phyloP scores from a whole-genome alignment of 1,140 invertebrate species.

The Trissolcus basalis region DNA sequence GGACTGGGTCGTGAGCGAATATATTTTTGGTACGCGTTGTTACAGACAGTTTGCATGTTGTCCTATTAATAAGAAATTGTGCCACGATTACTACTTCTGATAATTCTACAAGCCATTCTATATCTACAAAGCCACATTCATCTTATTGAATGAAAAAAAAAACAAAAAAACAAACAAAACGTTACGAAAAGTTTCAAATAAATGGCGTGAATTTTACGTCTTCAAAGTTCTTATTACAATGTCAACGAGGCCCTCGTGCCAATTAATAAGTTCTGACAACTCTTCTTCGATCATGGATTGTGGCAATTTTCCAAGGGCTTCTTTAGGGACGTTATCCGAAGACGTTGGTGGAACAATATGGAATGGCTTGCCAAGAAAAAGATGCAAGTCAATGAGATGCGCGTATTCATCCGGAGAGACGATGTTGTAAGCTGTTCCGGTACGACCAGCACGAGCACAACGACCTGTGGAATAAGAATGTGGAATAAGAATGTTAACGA shows the following conservation, averaged over 20 bases:
- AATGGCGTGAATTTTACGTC: no score
- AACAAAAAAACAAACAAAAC: no score
- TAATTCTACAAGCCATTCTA: no score
- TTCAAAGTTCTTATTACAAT: slow-evolving; percentile 79
- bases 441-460: slow-evolving; percentile 95
- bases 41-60: slow-evolving; percentile 85
- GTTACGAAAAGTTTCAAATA: no score
- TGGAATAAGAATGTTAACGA: neutral
- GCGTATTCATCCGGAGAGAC: slow-evolving; percentile 92
- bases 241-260: slow-evolving; percentile 85
- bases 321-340: slow-evolving; percentile 73
- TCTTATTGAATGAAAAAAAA: no score
- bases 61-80: slow-evolving; percentile 74
- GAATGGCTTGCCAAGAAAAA: slow-evolving; percentile 91
- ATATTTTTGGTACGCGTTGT: slow-evolving; percentile 95
- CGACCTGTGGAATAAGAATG: slow-evolving; percentile 80
- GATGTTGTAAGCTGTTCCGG: slow-evolving; percentile 92
- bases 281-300: slow-evolving; percentile 89
- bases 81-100: no score
- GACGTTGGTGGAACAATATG: slow-evolving; percentile 77
- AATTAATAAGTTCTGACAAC: slow-evolving; percentile 84
- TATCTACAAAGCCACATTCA: no score
- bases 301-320: slow-evolving; percentile 86
- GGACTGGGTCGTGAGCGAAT: slow-evolving; percentile 89
- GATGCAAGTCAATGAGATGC: slow-evolving; percentile 93